phyloP scores from a whole-genome alignment of 2,888 invertebrate genomes.

The Apamea sordens region DNA sequence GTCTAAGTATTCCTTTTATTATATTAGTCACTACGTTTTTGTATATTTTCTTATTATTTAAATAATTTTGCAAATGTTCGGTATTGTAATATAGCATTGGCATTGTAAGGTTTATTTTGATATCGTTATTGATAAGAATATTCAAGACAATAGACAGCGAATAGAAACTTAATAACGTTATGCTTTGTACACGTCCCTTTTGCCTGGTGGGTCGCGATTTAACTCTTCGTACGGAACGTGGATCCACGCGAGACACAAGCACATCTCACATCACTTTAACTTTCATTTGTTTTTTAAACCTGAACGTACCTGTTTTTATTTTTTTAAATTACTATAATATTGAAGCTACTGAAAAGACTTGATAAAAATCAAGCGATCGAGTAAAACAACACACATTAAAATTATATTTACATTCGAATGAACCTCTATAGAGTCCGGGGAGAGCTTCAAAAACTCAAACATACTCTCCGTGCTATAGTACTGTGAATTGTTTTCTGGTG shows the following conservation, averaged over 20 bases:
- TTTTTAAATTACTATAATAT: not conserved
- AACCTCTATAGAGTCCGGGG: not conserved
- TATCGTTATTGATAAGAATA: conserved; percentile 18
- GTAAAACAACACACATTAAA: not conserved
- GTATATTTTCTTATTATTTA: conserved; percentile 35
- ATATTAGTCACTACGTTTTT: conserved; percentile 48
- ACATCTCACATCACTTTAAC: not conserved
- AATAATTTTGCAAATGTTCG: conserved; percentile 40
- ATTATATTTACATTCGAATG: not conserved
- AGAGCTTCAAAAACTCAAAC: not conserved
- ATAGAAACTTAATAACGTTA: conserved; percentile 6
- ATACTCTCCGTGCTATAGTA: conserved; percentile 1
- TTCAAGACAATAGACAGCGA: conserved; percentile 29
- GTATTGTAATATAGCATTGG: conserved; percentile 39
- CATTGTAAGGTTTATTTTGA: conserved; percentile 38
- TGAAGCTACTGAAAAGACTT: conserved; percentile 5
- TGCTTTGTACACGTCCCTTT: conserved; percentile 15
- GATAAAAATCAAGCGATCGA: not conserved
- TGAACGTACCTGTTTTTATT: too few relatives aligned
- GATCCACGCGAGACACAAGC: not conserved
- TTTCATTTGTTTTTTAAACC: not conserved
- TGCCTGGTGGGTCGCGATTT: not conserved
- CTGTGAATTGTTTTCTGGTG: conserved; percentile 6
- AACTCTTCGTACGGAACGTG: not conserved
- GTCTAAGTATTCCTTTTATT: conserved; percentile 50